phyloP scores from a whole-genome alignment of 2,888 invertebrate species.

The Chromoteleia sp. region DNA sequence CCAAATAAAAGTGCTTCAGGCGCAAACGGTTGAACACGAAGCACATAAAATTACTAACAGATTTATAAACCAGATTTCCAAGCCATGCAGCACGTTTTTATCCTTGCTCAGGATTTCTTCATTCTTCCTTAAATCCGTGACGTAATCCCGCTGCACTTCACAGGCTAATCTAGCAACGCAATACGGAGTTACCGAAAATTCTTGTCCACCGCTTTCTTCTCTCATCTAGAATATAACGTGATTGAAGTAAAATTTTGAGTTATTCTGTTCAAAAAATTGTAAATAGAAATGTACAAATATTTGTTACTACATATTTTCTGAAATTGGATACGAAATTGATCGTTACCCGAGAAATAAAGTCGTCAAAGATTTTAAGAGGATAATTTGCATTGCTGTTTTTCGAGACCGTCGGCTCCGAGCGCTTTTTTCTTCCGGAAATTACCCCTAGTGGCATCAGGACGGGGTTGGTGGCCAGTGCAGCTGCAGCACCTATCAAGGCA shows the following conservation, averaged over 20 bases:
- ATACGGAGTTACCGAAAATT: conserved; percentile 76
- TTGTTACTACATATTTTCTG: no score
- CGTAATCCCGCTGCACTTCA: conserved; percentile 80
- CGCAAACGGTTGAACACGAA: not conserved
- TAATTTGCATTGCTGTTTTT: conserved; percentile 65
- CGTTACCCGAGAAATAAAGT: conserved; percentile 75
- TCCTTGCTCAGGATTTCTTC: conserved; percentile 66
- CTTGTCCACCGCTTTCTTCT: conserved; percentile 53
- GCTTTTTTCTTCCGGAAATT: conserved; percentile 87
- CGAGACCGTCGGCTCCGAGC: conserved; percentile 77
- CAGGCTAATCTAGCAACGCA: conserved; percentile 82
- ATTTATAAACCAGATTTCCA: conserved; percentile 76
- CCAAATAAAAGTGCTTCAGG: conserved; percentile 16
- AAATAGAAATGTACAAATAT: no score
- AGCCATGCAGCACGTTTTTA: conserved; percentile 70
- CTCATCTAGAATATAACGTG: conserved; percentile 39
- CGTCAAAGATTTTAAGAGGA: conserved; percentile 73
- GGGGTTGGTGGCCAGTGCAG: conserved; percentile 91
- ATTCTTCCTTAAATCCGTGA: conserved; percentile 74
- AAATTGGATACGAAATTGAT: not conserved
- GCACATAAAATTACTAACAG: conserved; percentile 75
- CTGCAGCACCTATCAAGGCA: conserved; percentile 92
- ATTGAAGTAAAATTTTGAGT: not conserved
- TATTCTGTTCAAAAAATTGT: not conserved
- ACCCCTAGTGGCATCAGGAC: conserved; percentile 92